Evolutionary conservation across 2,797 vertebrate genomes (phyloP), one percentile per base, ranked within the genome.

Genomic region (Chaetophractus vellerosus): DNA sequence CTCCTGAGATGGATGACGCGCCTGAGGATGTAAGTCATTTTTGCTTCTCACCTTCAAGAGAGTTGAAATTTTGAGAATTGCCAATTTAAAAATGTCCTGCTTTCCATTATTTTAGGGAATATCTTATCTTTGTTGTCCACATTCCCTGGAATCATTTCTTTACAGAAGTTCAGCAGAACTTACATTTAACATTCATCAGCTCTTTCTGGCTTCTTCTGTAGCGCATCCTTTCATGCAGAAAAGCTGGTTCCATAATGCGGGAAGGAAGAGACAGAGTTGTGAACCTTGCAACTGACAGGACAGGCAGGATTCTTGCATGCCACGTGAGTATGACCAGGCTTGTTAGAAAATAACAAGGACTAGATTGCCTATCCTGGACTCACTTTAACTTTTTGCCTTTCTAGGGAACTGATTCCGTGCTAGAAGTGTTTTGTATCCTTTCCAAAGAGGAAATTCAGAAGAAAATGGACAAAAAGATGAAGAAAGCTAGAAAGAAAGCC

Each of bases 391-490:
- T 96, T 83, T 64, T 94, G 11, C 68, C 69, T 96, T 94, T 87
- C 5, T 96, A 99, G 99, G 99, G 99, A 94, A 98, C 98, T 4
- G 99, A 99, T 74, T 97, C 98, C 6, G 96, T 99, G 31, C 98
- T 99, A 96, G 99, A 99, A 98, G 97, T 99, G 48, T 99, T 99
- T 97, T 98, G 96, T 18, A 97, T 99, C 74, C 98, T 99, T 97
- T 98, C 99, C 41, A 98, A 99, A 93, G 98, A 98, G 0, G 99
- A 99, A 94, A 95, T 99, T 93, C 97, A 97, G 97, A 99, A 98
- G 97, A 99, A 98, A 97, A 98, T 99, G 98, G 98, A 98, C 36
- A 99, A 98, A 98, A 99, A 99, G 98, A 88, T 98, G 91, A 99
- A 99, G 97, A 99, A 99, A 98, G 99, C 99, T 88, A 99, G 98